phyloP scores from a whole-genome alignment of 2,797 vertebrate species.

The Simalia tracyae region DNA sequence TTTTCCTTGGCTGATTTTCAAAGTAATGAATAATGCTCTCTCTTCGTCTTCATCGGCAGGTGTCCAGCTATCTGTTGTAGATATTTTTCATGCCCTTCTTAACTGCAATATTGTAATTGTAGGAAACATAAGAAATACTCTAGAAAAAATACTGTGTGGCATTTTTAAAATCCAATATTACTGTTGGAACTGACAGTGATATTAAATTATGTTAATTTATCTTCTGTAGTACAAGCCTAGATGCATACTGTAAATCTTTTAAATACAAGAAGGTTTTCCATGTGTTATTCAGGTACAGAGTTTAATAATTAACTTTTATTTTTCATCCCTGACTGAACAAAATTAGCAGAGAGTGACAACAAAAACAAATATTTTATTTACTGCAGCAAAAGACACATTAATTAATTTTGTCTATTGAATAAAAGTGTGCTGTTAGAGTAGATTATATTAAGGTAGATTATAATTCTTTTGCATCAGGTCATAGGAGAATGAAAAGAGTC shows the following conservation, averaged over 20 bases:
- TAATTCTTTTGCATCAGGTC: neutral
- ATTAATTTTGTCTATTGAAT: neutral
- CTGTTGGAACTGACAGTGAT: slow-evolving; percentile 29
- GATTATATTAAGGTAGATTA: neutral
- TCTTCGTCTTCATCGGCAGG: too few relatives aligned
- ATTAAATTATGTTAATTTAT: slow-evolving; percentile 25
- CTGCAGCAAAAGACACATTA: neutral
- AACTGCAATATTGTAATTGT: slow-evolving; percentile 30
- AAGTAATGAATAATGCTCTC: too few relatives aligned
- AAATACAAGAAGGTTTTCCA: slow-evolving; percentile 2
- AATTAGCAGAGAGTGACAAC: neutral
- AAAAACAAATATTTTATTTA: neutral
- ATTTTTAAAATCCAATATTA: neutral
- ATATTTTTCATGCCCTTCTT: slow-evolving; percentile 48
- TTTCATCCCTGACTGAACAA: neutral
- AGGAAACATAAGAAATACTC: slow-evolving; percentile 41
- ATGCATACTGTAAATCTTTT: slow-evolving; percentile 12
- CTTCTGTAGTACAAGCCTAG: neutral
- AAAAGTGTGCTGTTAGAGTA: neutral
- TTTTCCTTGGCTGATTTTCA: too few relatives aligned
- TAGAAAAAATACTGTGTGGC: slow-evolving; percentile 33
- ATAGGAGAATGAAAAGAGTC: neutral
- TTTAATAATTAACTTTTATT: neutral
- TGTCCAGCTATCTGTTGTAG: slow-evolving; percentile 32
- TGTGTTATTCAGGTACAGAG: neutral